Evolutionary conservation across 2,797 vertebrate species (phyloP), one percentile per base, ranked within the genome.

Genomic region (Chiroxiphia lanceolata): DNA sequence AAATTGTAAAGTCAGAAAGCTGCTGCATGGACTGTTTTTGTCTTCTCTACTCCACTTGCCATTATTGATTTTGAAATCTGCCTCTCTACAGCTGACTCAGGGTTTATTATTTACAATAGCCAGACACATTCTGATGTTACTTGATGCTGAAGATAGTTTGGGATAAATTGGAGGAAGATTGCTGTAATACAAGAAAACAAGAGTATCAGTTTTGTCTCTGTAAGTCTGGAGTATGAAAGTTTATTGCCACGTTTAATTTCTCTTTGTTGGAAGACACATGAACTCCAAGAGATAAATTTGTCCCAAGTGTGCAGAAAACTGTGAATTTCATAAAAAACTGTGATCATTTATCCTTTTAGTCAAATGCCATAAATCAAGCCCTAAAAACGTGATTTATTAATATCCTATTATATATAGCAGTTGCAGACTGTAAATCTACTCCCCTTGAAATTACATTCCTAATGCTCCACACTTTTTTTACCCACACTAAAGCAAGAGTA

Each of bases 241-340:
- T 83, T 87, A 92, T 96, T 95, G 93, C 47, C 16, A 17, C 14
- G 10, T 89, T 90, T 90, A 77, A 96, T 94, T 84, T 93, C 47
- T 26, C 20, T 63, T 83, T 36, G 31, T 81, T 72, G 59, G 23
- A 54, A 94, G 42, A 74, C 1, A 6, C 13, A n/a, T 11, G 23
- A 69, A 50, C 53, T 65, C 27, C 14, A 83, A 38, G 60, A 90
- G 47, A 94, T 79, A 90, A 94, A 94, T 95, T 90, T 78, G 36
- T 89, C 56, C 25, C 48, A 82, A 85, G 82, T 0, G 1, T 53
- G 15, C 20, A 89, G 87, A 94, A 96, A 92, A 87, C 21, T 87
- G 64, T 29, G 11, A 20, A 61, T 67, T 51, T 88, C 56, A 72
- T 79, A 76, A 84, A 86, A 83, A 94, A 44, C 15, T 29, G 13